Conservation (phyloP, 2,113 vertebrate species). For the Camelus bactrianus region DNA sequence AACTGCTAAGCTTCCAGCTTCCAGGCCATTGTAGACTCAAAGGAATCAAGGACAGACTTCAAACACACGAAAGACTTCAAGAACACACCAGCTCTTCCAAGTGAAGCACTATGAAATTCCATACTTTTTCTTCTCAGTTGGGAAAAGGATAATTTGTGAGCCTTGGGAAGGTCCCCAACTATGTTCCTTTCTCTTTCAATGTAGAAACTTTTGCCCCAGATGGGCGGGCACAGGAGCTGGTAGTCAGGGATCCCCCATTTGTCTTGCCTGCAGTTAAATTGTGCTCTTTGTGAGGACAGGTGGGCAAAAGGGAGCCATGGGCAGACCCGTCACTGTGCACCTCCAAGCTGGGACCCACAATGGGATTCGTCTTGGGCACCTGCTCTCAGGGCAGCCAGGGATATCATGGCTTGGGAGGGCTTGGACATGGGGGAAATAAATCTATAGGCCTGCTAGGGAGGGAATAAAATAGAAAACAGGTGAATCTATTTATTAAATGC, state of each 20-base stretch:
- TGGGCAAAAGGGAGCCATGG: background rate
- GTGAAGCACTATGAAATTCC: background rate
- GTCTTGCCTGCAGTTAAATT: background rate
- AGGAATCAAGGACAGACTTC: background rate
- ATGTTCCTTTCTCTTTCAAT: background rate
- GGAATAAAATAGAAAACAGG: background rate
- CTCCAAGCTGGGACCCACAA: background rate
- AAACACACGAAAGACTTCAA: background rate
- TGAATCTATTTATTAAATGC: background rate
- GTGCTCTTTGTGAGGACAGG: background rate
- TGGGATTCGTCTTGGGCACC: background rate
- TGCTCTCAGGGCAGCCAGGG: background rate
- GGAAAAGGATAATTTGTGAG: background rate
- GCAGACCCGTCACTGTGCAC: fast-evolving
- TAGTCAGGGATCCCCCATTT: background rate
- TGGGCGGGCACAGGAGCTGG: fast-evolving
- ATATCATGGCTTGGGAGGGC: background rate
- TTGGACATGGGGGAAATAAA: background rate
- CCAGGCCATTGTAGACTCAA: background rate
- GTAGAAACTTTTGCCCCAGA: background rate
- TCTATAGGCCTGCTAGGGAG: background rate
- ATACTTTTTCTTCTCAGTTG: background rate
- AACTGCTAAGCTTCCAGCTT: background rate
- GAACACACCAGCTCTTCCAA: background rate
- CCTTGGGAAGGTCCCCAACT: background rate